Percentiles rank a stretch among this genome's conserved stretches.
Evolutionary conservation across 2,113 vertebrate genomes (phyloP).

Genomic region (Mesocricetus auratus): DNA sequence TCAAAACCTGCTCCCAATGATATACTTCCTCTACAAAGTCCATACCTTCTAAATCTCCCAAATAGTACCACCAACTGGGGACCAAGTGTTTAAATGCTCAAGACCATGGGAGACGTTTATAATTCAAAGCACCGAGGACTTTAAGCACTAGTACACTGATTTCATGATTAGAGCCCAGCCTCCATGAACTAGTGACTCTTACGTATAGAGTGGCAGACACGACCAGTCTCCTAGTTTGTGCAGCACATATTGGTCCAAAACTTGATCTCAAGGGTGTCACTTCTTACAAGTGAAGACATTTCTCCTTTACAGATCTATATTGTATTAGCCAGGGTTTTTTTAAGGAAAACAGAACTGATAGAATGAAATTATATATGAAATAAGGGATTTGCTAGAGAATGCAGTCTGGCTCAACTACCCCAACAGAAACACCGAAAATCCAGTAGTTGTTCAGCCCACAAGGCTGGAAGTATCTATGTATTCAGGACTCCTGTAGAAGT

Average conservation of each 20-base stretch:
- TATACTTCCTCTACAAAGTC: not conserved
- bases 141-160: not conserved
- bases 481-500: not conserved
- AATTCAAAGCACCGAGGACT: not conserved
- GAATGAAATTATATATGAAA: not conserved
- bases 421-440: not conserved
- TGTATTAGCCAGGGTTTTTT: not conserved
- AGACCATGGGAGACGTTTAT: not conserved
- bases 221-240: not conserved
- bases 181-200: not conserved
- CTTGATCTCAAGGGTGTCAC: not conserved
- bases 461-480: not conserved
- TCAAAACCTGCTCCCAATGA: not conserved
- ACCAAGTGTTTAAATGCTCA: not conserved
- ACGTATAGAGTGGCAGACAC: not conserved
- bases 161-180: not conserved
- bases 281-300: not conserved
- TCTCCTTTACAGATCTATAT: not conserved
- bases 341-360: not conserved
- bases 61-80: not conserved
- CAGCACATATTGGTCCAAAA: not conserved
- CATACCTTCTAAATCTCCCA: not conserved
- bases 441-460: not conserved
- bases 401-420: not conserved
- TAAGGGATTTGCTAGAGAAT: not conserved